Percentiles rank a stretch among this genome's conserved stretches.
phyloP scores from a whole-genome alignment of 2,797 vertebrate species.

The Sylvia borin region DNA sequence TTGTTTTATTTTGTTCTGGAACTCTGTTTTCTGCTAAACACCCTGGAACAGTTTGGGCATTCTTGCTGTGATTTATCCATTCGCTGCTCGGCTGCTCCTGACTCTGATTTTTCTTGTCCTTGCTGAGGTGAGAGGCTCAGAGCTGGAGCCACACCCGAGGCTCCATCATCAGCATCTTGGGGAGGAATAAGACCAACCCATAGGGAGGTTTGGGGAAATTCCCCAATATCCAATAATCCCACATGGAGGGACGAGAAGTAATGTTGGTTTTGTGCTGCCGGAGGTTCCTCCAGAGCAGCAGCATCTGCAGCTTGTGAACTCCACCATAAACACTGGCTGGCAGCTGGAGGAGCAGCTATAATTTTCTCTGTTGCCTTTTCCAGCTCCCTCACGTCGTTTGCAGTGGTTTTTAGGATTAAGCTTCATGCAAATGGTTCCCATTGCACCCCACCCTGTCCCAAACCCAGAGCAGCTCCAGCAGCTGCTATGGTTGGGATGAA shows the following conservation, averaged over 20 bases:
- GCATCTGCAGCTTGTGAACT: neutral
- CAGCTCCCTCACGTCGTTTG: neutral
- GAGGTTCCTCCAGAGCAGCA: neutral
- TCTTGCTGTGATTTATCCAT: neutral
- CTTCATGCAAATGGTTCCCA: neutral
- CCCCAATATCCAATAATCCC: neutral
- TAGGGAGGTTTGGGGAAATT: fast-evolving
- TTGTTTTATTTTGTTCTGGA: neutral
- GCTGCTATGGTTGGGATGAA: neutral
- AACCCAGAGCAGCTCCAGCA: neutral
- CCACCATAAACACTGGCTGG: neutral
- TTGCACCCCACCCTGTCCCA: neutral
- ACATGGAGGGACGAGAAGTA: fast-evolving
- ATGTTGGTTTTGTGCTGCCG: neutral
- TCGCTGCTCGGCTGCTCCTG: neutral
- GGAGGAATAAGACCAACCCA: neutral
- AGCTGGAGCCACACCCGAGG: neutral
- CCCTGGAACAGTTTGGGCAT: neutral
- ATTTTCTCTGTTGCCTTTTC: slow-evolving; percentile 6
- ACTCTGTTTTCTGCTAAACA: neutral
- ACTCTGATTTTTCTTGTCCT: neutral
- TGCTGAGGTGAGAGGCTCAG: neutral
- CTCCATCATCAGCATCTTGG: fast-evolving
- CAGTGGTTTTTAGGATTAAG: slow-evolving; percentile 1
- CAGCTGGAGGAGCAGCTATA: neutral